Evolutionary conservation across 2,797 vertebrate species (phyloP).

Genomic region (Huso huso): DNA sequence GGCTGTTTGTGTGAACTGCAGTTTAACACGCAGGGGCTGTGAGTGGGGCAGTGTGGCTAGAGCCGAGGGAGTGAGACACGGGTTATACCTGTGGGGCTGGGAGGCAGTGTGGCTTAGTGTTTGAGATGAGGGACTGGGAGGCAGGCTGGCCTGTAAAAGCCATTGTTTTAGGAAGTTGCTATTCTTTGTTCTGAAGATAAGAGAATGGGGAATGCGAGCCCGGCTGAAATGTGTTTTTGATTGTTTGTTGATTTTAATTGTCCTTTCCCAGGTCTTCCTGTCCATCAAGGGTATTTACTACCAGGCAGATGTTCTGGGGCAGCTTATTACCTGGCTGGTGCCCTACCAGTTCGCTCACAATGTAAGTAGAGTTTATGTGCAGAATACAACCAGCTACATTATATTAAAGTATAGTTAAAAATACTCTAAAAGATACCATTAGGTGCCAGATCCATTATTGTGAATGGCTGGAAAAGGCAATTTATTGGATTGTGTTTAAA

Average conservation of each 20-base stretch:
- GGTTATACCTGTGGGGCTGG: background rate
- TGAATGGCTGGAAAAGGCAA: no score
- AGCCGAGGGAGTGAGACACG: background rate
- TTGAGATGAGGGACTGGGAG: no score
- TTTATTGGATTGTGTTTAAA: no score
- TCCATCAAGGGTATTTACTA: constrained; percentile 98
- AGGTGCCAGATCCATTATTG: no score
- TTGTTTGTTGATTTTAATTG: background rate
- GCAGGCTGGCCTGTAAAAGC: background rate
- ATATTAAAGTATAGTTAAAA: no score
- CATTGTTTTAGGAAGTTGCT: no score
- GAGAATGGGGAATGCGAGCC: background rate
- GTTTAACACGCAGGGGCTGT: background rate
- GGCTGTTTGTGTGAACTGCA: fast-evolving
- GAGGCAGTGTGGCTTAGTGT: background rate
- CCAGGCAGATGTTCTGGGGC: constrained; percentile 86
- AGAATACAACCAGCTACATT: no score
- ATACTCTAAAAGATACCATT: no score
- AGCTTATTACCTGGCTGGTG: constrained; percentile 84
- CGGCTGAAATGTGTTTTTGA: background rate
- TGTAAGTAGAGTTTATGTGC: constrained; percentile 60
- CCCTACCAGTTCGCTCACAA: constrained; percentile 91
- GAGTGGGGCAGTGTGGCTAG: fast-evolving
- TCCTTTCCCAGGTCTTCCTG: constrained; percentile 74
- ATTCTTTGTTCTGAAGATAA: no score